Evolutionary conservation across 92 coral and sea anemone genomes (phyloP), one percentile per base, ranked within the genome.

Genomic region (Parazoanthus atlanticus): DNA sequence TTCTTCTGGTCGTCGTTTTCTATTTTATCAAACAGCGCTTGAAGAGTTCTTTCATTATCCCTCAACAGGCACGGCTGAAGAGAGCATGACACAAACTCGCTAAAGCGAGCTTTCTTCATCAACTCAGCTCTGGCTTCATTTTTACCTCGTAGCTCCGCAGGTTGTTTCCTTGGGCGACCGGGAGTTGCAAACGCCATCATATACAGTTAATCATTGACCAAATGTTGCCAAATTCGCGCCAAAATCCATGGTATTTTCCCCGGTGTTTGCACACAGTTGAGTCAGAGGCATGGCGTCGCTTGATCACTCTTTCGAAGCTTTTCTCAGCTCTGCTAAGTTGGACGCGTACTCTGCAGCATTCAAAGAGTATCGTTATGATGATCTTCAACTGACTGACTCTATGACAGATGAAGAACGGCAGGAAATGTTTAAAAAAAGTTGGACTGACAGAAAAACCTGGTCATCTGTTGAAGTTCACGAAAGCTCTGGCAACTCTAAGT

Each of bases 391-490:
- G 81, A 86, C 74, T 13, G 33, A 86, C 3, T 34, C 89, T 17
- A 74, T 86, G 89, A 69, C 47, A 0, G 89, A 36, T 26, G 47
- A 86, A 2, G 89, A 86, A 69, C 25, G 16, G 30, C 82, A 86
- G 69, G 83, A 47, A 74, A 86, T 86, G 89, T 41, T 86, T 38
- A 74, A 30, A 16, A n/a, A 26, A 30, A 23, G 89, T 86, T 26
- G 89, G 89, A 73, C 82, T 86, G 89, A 7, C 89, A 73, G 71
- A 74, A 15, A 86, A 86, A 86, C 89, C 89, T 74, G 89, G 89
- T 38, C 89, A 86, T 86, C 82, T 38, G 26, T 74, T 86, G 71
- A 86, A 86, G 38, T 86, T 86, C 83, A 86, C 28, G n/a, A 86
- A 86, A 86, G 89, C 84, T 54, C 82, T 86, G 81, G 16, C 81